Percentiles rank a stretch among this genome's conserved stretches.
Conservation (phyloP, 2,797 vertebrate species). For the Tenualosa thibaudeaui region DNA sequence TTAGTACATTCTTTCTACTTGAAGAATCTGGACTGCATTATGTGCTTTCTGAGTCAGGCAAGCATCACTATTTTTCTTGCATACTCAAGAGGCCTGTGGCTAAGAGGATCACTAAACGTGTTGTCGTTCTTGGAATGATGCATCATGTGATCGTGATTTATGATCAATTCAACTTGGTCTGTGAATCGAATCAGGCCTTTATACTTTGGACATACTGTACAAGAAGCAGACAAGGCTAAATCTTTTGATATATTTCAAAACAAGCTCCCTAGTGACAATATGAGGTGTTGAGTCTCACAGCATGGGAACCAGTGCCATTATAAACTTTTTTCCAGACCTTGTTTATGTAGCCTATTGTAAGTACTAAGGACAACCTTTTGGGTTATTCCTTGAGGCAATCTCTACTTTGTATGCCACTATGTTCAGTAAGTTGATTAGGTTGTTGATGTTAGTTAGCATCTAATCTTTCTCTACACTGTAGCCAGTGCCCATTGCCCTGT, state of each 20-base stretch:
- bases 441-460: neutral
- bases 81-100: neutral
- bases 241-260: neutral
- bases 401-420: neutral
- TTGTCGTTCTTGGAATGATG: neutral
- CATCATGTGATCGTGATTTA: neutral
- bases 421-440: neutral
- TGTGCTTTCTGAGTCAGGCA: neutral
- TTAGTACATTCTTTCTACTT: neutral
- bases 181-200: no score
- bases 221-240: neutral
- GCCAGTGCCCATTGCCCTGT: neutral
- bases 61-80: slow-evolving; percentile 1
- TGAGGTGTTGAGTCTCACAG: neutral
- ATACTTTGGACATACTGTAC: neutral
- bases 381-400: neutral
- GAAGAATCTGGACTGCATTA: neutral
- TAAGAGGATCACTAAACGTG: neutral
- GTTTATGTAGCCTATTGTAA: neutral
- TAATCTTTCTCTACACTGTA: neutral
- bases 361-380: neutral
- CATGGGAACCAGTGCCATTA: neutral
- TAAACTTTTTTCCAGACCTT: neutral
- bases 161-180: neutral
- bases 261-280: neutral